Evolutionary conservation across 2,113 vertebrate genomes (phyloP).

Genomic region (Nettapus auritus): DNA sequence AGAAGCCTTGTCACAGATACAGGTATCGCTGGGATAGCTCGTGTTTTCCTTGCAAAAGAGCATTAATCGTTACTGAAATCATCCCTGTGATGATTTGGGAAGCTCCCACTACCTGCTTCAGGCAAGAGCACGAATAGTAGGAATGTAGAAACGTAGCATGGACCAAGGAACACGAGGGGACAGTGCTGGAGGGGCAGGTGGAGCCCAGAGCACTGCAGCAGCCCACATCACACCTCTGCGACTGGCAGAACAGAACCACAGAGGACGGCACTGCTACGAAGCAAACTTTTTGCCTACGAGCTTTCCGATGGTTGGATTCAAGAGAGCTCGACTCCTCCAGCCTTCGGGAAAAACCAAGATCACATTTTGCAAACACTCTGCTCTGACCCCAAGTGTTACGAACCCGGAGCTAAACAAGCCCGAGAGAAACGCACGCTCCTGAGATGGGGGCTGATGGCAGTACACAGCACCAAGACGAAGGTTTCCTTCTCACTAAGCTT

Average conservation of each 20-base stretch:
- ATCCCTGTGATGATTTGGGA: not conserved
- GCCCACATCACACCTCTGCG: not conserved
- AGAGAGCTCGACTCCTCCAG: not conserved
- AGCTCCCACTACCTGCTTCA: rapidly evolving
- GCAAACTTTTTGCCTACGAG: not conserved
- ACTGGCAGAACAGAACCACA: not conserved
- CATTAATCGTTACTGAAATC: not conserved
- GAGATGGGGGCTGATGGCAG: not conserved
- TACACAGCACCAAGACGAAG: rapidly evolving
- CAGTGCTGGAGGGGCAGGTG: not conserved
- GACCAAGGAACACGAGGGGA: not conserved
- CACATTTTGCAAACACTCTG: not conserved
- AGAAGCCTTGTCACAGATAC: not conserved
- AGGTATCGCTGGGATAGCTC: not conserved
- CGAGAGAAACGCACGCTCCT: rapidly evolving
- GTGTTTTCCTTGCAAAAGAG: not conserved
- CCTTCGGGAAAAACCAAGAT: not conserved
- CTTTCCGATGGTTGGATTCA: not conserved
- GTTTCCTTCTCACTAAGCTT: not conserved
- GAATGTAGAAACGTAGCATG: not conserved
- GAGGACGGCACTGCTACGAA: not conserved
- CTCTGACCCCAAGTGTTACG: not conserved
- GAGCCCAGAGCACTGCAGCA: not conserved
- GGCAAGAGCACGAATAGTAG: not conserved
- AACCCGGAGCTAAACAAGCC: rapidly evolving